phyloP scores from a whole-genome alignment of 2,113 vertebrate genomes.

The Hippocampus guttulatus region DNA sequence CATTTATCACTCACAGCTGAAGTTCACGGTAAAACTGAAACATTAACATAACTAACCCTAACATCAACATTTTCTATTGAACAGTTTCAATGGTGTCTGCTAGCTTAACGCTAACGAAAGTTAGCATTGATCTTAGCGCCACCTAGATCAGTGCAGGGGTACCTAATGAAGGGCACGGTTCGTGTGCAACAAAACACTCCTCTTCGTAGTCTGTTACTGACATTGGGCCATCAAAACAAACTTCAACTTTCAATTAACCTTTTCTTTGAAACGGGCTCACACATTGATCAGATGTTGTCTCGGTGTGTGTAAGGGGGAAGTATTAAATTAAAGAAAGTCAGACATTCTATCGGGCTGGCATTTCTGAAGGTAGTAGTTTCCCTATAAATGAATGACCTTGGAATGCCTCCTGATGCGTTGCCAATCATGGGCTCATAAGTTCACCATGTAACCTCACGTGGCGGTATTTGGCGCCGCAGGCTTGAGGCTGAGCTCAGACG shows the following conservation, averaged over 20 bases:
- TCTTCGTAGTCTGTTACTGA: not conserved
- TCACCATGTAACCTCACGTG: constrained; percentile 44
- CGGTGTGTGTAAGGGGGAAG: constrained; percentile 48
- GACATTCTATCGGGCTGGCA: constrained; percentile 61
- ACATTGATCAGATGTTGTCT: constrained; percentile 33
- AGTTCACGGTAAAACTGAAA: not conserved
- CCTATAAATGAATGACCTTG: constrained; percentile 62
- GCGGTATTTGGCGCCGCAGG: constrained; percentile 43
- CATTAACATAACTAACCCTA: not conserved
- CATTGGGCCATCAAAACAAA: not conserved
- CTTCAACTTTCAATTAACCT: not conserved
- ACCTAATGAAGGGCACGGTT: not conserved
- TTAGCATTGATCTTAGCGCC: not conserved
- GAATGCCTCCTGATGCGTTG: constrained; percentile 51
- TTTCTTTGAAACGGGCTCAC: constrained; percentile 10
- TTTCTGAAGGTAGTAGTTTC: constrained; percentile 67
- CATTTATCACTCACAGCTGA: not conserved
- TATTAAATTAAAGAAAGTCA: constrained; percentile 68
- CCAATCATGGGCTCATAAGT: constrained; percentile 48
- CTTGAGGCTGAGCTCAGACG: constrained; percentile 26
- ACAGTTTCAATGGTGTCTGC: not conserved
- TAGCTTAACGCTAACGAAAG: not conserved
- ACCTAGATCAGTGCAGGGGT: not conserved
- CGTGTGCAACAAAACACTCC: not conserved
- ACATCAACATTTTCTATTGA: not conserved